These are phyloP conservation scores for Mimas tiliae DNA, from an alignment of 2,888 invertebrate species.

Conservation along the genomic window DNA sequence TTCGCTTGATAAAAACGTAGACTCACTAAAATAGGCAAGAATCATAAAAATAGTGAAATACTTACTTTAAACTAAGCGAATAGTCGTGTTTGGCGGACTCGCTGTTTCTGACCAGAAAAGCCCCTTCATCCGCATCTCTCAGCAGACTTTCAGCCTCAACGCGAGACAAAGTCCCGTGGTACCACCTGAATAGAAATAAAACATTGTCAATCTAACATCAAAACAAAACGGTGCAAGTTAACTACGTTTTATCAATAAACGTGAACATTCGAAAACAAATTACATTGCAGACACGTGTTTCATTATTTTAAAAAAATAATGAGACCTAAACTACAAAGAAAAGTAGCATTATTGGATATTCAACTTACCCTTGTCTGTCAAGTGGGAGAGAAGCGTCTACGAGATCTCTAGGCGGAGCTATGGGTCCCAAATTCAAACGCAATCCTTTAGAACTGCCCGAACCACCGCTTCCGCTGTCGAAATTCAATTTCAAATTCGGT, in stretches of 20 bases:
- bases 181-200: conserved; percentile 88
- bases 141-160: conserved; percentile 96
- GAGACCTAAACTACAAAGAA: background rate
- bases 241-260: background rate
- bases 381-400: conserved; percentile 93
- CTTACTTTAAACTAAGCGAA: conserved; percentile 97
- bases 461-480: conserved; percentile 83
- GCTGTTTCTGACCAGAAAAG: conserved; percentile 96
- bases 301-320: background rate
- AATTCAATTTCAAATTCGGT: conserved; percentile 90
- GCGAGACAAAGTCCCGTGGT: conserved; percentile 96
- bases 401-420: conserved; percentile 88
- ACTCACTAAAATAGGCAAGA: too few species aligned
- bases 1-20: too few species aligned
- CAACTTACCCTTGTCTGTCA: conserved; percentile 93
- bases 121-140: conserved; percentile 93
- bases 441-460: conserved; percentile 82
- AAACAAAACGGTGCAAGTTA: background rate
- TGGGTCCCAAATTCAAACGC: conserved; percentile 89
- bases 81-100: conserved; percentile 97
- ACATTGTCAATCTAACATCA: conserved; percentile 23
- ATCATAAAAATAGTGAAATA: conserved; percentile 22
- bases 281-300: too few species aligned
- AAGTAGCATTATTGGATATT: background rate
- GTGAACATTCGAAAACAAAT: conserved; percentile 5